A percentile compares a stretch with the other conserved stretches of the same genome.
Evolutionary conservation across 1,140 invertebrate species (phyloP).

Genomic region (Drosophila santomea): DNA sequence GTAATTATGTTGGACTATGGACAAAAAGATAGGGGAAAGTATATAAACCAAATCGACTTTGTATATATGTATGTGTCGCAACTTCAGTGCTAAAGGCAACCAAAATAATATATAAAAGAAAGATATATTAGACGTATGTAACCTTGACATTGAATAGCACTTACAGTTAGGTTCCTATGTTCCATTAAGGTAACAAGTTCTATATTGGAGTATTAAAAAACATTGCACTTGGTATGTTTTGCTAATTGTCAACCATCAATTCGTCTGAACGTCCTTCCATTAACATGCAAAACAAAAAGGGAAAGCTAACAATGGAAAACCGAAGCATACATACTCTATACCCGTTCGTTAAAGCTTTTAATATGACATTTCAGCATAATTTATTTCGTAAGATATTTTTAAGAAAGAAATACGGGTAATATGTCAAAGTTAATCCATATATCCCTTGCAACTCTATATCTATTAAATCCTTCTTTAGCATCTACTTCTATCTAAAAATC

Average conservation of each 20-base stretch:
- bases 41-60: neutral
- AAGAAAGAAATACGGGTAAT: too few relatives aligned
- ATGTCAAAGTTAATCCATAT: too few relatives aligned
- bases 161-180: slow-evolving; percentile 14
- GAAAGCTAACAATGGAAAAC: neutral
- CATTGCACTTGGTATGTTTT: slow-evolving; percentile 51
- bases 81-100: neutral
- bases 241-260: slow-evolving; percentile 66
- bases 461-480: too few relatives aligned
- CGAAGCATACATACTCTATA: slow-evolving; percentile 3
- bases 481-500: too few relatives aligned
- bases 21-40: neutral
- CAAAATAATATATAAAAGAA: neutral
- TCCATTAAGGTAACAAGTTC: slow-evolving; percentile 12
- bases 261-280: slow-evolving; percentile 44
- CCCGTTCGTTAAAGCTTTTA: neutral
- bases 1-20: neutral
- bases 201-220: slow-evolving; percentile 35
- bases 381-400: too few relatives aligned
- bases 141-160: slow-evolving; percentile 49
- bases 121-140: neutral
- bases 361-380: too few relatives aligned
- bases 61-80: neutral
- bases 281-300: slow-evolving; percentile 55
- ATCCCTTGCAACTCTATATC: too few relatives aligned